Conservation (phyloP, 2,888 invertebrate species). For the Orthonevra nobilis region DNA sequence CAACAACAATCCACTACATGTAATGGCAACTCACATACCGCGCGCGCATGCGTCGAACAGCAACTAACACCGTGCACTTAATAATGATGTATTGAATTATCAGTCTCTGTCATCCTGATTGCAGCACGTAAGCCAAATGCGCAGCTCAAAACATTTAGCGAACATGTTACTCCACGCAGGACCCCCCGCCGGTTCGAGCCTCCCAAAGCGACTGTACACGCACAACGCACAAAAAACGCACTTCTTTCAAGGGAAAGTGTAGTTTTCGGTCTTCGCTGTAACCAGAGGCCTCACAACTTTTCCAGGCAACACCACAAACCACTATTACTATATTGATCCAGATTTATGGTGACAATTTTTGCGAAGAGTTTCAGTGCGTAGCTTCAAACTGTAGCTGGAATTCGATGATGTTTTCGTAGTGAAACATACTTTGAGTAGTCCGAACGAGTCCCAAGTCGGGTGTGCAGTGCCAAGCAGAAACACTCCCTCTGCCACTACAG, state of each 20-base stretch:
- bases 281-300: background rate
- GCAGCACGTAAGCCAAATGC: slow-evolving; percentile 56
- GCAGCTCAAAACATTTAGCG: slow-evolving; percentile 60
- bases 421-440: too few relatives aligned
- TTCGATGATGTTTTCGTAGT: too few relatives aligned
- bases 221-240: background rate
- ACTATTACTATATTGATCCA: slow-evolving; percentile 58
- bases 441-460: too few relatives aligned
- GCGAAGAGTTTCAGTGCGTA: slow-evolving; percentile 25
- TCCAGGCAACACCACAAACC: slow-evolving; percentile 46
- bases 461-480: too few relatives aligned
- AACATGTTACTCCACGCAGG: slow-evolving; percentile 43
- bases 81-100: slow-evolving; percentile 69
- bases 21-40: slow-evolving; percentile 22
- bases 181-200: background rate
- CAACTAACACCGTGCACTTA: slow-evolving; percentile 41
- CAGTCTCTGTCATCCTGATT: slow-evolving; percentile 65
- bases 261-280: slow-evolving; percentile 27
- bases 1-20: slow-evolving; percentile 36
- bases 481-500: slow-evolving; percentile 7
- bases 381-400: slow-evolving; percentile 49
- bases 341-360: slow-evolving; percentile 66
- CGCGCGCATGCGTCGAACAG: slow-evolving; percentile 2
- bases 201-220: slow-evolving; percentile 9
- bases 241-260: slow-evolving; percentile 55